Evolutionary conservation across 2,888 invertebrate species (phyloP).

Genomic region (Agrochola litura): DNA sequence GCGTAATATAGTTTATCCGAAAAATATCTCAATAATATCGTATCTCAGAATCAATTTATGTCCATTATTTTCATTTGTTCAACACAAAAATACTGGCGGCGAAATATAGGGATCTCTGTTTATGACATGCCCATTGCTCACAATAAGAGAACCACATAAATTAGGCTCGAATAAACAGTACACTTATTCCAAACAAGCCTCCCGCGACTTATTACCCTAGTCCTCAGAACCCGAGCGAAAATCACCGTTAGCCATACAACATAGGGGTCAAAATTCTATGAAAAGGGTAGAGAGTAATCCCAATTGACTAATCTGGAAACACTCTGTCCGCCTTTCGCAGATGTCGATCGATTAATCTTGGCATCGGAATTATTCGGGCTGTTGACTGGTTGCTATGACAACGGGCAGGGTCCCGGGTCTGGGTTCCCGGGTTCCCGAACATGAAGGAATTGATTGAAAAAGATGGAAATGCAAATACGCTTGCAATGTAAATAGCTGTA

Average conservation of each 20-base stretch:
- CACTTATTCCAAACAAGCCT: slow-evolving; percentile 70
- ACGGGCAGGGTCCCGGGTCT: slow-evolving; percentile 61
- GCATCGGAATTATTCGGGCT: slow-evolving; percentile 82
- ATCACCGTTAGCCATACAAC: slow-evolving; percentile 51
- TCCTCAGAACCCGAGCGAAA: slow-evolving; percentile 42
- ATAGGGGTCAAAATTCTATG: slow-evolving; percentile 64
- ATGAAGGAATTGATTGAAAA: slow-evolving; percentile 52
- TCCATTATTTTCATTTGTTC: slow-evolving; percentile 55
- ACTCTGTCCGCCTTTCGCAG: slow-evolving; percentile 83
- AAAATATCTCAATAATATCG: slow-evolving; percentile 32
- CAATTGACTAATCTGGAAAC: slow-evolving; percentile 86
- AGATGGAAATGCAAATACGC: slow-evolving; percentile 50
- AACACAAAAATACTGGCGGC: slow-evolving; percentile 43
- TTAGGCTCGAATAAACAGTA: slow-evolving; percentile 76
- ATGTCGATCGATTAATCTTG: slow-evolving; percentile 87
- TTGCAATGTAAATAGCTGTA: slow-evolving; percentile 43
- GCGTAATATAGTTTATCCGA: background rate
- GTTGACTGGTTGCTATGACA: slow-evolving; percentile 80
- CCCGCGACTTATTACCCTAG: slow-evolving; percentile 69
- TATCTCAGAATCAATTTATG: slow-evolving; percentile 56
- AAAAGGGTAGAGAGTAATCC: slow-evolving; percentile 72
- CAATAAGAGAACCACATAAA: slow-evolving; percentile 75
- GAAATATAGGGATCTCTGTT: slow-evolving; percentile 58
- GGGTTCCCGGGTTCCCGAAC: slow-evolving; percentile 37
- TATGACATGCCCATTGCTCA: slow-evolving; percentile 69